Evolutionary conservation across 2,797 vertebrate species (phyloP).

Genomic region (Protosalanx chinensis): DNA sequence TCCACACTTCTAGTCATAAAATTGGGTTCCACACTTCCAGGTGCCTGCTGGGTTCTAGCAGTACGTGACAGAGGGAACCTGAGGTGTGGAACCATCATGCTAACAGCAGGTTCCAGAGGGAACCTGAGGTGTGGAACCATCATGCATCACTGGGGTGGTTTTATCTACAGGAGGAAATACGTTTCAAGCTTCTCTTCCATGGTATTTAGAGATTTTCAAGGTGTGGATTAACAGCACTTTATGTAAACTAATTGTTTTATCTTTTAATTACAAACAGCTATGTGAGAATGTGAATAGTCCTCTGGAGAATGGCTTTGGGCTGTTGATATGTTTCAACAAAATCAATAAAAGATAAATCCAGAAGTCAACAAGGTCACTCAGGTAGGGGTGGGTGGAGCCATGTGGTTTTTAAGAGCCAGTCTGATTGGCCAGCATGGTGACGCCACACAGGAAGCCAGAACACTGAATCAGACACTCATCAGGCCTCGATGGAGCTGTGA

Average conservation of each 20-base stretch:
- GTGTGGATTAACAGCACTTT: slow-evolving; percentile 78
- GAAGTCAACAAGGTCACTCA: slow-evolving; percentile 73
- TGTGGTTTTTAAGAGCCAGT: slow-evolving; percentile 52
- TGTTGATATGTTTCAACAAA: slow-evolving; percentile 67
- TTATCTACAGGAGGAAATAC: slow-evolving; percentile 20
- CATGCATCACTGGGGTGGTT: too few species aligned
- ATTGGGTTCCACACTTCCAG: not conserved
- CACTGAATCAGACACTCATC: slow-evolving; percentile 48
- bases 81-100: slow-evolving; percentile 35
- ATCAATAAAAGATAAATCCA: slow-evolving; percentile 57
- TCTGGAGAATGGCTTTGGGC: slow-evolving; percentile 71
- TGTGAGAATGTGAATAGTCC: slow-evolving; percentile 38
- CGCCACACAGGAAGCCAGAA: not conserved
- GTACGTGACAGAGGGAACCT: slow-evolving; percentile 7
- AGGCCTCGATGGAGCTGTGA: slow-evolving; percentile 39
- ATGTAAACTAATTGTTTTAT: slow-evolving; percentile 71
- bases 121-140: slow-evolving; percentile 1
- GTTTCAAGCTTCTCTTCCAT: slow-evolving; percentile 37
- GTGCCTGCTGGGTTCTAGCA: not conserved
- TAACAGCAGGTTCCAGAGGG: slow-evolving; percentile 43
- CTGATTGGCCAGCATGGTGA: slow-evolving; percentile 48
- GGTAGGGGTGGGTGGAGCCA: slow-evolving; percentile 78
- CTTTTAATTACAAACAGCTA: slow-evolving; percentile 66
- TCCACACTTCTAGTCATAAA: not conserved
- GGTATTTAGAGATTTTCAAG: slow-evolving; percentile 59